Percentiles rank a stretch among this genome's conserved stretches.
Evolutionary conservation across 2,113 vertebrate species (phyloP).

Genomic region (Phyllopteryx taeniolatus): DNA sequence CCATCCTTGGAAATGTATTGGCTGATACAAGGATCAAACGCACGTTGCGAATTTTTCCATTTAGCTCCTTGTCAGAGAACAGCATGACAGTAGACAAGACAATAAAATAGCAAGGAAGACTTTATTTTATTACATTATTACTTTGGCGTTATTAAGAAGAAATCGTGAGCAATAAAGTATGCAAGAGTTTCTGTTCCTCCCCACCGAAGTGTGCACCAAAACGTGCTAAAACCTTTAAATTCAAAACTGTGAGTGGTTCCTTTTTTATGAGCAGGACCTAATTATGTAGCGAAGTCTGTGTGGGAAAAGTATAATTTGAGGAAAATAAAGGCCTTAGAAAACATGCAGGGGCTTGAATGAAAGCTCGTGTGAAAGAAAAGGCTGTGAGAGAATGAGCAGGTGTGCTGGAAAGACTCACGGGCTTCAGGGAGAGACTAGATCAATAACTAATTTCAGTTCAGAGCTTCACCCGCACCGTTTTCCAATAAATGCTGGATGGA

Average conservation of each 20-base stretch:
- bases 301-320: not conserved
- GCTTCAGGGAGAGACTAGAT: constrained; percentile 72
- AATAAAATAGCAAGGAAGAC: not conserved
- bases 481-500: constrained; percentile 74
- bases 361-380: constrained; percentile 42
- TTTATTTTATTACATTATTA: not conserved
- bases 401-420: constrained; percentile 68
- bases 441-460: constrained; percentile 78
- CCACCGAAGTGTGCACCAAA: not conserved
- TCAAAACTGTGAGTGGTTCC: constrained; percentile 1
- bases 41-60: no score
- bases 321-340: constrained; percentile 19
- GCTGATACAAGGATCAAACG: no score
- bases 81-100: not conserved
- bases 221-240: not conserved
- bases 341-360: constrained; percentile 25
- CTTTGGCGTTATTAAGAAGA: not conserved
- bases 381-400: constrained; percentile 65
- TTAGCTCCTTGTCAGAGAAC: no score
- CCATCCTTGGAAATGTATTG: no score
- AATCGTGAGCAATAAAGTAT: not conserved
- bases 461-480: constrained; percentile 71
- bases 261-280: not conserved
- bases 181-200: not conserved
- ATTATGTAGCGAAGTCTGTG: constrained; percentile 3